Evolutionary conservation across 92 coral and sea anemone genomes (phyloP), one percentile per base, ranked within the genome.

Genomic region (Heliopora coerulea): DNA sequence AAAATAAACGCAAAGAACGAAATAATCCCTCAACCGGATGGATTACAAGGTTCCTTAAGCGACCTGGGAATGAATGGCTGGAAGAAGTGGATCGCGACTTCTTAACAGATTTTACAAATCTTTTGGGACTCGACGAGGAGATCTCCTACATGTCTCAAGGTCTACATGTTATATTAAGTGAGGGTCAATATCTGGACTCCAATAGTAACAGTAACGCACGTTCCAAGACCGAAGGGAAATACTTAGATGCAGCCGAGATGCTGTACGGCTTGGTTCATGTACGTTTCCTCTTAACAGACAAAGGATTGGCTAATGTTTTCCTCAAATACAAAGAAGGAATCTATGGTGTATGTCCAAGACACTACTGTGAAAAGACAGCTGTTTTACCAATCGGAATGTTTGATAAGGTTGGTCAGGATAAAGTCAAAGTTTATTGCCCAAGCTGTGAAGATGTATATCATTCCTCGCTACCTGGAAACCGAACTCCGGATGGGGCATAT

Each of bases 71-170:
- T 60, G 97, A 91, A 63, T 88, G 84, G 64, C 88, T 91, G 48
- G 89, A 91, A 68, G 97, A 91, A 75, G 86, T 91, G 18, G 97
- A 91, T 54, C 84, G 82, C 60, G 97, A 91, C 29, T 91, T 88
- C 72, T 56, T 83, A 40, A 78, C 75, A 49, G 97, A 91, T 35
- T 87, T 67, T 75, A 86, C 97, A 3, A 91, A 91, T 57, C 84
- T 91, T 28, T 83, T 88, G 27, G 91, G 90, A 21, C 67, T 91
- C 17, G 88, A 91, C 24, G 97, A 91, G 60, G 89, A 85, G 75
- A 81, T 88, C 1, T 65, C 77, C 18, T 74, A 80, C 35, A 83
- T 91, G 57, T 82, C 85, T 2, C 88, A 91, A 14, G 90, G 86
- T 0, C 74, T 91, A 1, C 86, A 83, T 37, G 49, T 82, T 35